Base-by-base conservation (phyloP, 1,140 invertebrate species). In the Andricus grossulariae region DNA sequence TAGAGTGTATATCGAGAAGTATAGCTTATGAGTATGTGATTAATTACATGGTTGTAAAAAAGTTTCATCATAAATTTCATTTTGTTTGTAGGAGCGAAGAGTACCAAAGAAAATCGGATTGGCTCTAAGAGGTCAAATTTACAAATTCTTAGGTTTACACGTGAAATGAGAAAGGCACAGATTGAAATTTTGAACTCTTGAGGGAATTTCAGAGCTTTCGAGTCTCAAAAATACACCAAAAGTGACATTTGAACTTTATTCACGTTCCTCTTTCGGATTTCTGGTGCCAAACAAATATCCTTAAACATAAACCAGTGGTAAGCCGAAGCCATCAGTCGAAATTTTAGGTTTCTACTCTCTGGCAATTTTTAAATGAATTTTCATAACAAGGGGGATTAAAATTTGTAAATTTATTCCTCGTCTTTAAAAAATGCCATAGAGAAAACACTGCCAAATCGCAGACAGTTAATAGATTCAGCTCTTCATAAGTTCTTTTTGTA, bases 71-170 rank as follows among this genome's bases (percentile, higher is more conserved):
- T 8, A 45, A 45, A 45, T 45, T 45, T 11, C 39, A 11, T 45
- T 45, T 45, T 45, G 0, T 10, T 7, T 11, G 10, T 45, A 8
- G 10, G 10, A 45, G 10, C 13, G 45, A 66, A 66, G 21, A 66
- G 25, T 25, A 66, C 57, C 57, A 66, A 66, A 66, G 57, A 66
- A 66, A 60, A 60, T 60, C 55, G 25, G 21, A 60, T 13, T 60
- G 21, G 19, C 19, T 60, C 19, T 60, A 10, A 60, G 6, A 25
- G 12, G 21, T 16, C 21, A 66, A 16, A 66, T 5, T 66, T 25
- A 39, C 21, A 39, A 66, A 32, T 25, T 57, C 39, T 66, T 66
- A 66, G 57, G 21, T 66, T 66, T 66, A 66, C 25, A 32, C 10
- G 7, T 12, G n/a, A 55, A 2, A 32, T 66, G 39, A 21, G 21